A percentile compares a stretch with the other conserved stretches of the same genome.
phyloP scores from a whole-genome alignment of 1,140 invertebrate genomes.

The Rhopalosiphum maidis region DNA sequence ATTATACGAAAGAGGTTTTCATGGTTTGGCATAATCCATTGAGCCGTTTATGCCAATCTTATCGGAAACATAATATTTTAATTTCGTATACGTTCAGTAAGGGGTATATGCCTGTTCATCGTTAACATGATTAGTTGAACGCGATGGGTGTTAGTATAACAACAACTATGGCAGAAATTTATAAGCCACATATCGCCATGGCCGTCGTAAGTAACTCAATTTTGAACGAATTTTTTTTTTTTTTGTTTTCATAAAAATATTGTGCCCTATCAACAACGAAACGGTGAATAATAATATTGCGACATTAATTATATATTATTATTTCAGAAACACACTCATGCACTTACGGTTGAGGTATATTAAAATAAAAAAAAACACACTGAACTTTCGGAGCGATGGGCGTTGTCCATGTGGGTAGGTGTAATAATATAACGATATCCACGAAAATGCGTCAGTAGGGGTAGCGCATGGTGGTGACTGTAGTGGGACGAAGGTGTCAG shows the following conservation, averaged over 20 bases:
- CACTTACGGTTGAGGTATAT: neutral
- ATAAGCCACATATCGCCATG: neutral
- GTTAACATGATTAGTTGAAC: neutral
- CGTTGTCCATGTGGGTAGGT: neutral
- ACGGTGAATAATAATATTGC: neutral
- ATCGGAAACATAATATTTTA: neutral
- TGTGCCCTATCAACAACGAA: neutral
- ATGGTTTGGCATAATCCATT: neutral
- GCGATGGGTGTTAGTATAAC: neutral
- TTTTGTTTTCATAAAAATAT: neutral
- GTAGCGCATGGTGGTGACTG: neutral
- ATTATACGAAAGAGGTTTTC: neutral
- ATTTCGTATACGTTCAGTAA: neutral
- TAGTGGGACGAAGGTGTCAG: neutral
- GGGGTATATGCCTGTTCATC: neutral
- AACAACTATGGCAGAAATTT: neutral
- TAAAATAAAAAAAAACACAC: neutral
- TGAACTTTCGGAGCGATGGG: neutral
- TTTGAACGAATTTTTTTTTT: neutral
- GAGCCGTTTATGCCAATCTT: neutral
- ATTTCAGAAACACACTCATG: neutral
- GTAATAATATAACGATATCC: neutral
- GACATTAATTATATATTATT: neutral
- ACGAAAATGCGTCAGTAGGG: neutral
- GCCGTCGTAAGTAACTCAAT: neutral